Base-by-base conservation (phyloP, 2,797 vertebrate species). In the Arnoldichthys spilopterus region DNA sequence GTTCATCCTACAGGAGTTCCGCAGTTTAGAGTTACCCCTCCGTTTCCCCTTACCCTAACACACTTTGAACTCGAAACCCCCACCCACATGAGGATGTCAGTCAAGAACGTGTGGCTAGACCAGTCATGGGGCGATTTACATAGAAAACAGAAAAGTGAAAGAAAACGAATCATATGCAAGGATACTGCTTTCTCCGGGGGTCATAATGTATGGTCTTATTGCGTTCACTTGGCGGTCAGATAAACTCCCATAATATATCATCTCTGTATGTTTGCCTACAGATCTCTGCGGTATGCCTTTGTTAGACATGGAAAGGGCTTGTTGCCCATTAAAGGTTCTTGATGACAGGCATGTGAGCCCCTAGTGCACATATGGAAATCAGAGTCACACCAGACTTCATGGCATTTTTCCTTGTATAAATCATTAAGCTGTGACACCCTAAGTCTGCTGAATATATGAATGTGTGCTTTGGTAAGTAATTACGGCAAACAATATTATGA, bases 221-320 rank as follows among this genome's bases (percentile, higher is more conserved):
- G 37, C 20, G 67, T 74, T 81, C 32, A 81, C 22, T 63, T 70
- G 51, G 64, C 74, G 69, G 76, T 58, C 61, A 32, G 15, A 12
- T 72, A 59, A 64, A 13, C 63, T 22, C 40, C 63, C 22, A 12
- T 24, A 61, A 54, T n/a, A 51, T 51, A 24, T 28, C 16, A 6
- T n/a, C 37, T 64, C 74, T 72, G 30, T 47, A 20, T 22, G 61
- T 68, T 70, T 82, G 53, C 66, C 28, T 47, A 37, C 62, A 81
- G 79, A 26, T 84, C 77, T 62, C 30, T n/a, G 0, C 73, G 70
- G 86, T 85, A 72, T 32, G 30, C 76, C 73, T 13, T 12, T 79
- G 71, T 81, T 68, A 47, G 26, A 79, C n/a, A 28, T 75, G 85
- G 84, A 83, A 85, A 84, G 61, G 56, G 79, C 77, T 86, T 78